Base-by-base conservation (phyloP, 2,113 vertebrate genomes). In the Calcarius ornatus region DNA sequence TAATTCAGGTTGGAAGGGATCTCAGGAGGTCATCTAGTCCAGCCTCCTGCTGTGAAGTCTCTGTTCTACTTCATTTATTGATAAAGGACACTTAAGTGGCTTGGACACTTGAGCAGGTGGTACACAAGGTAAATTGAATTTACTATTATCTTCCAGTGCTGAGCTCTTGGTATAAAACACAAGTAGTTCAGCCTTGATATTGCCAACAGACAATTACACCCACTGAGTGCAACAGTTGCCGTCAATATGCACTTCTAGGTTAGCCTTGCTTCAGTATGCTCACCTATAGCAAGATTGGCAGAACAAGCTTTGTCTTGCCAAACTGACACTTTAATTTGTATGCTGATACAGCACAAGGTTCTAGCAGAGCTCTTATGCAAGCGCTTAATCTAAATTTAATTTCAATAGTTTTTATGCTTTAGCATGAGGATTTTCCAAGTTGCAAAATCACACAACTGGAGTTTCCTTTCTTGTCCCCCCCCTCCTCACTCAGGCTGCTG, bases 221-320 rank as follows among this genome's bases (percentile, higher is more conserved):
- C 24, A 64, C 35, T 24, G 50, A 92, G 38, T 23, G 5, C 42
- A 71, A 73, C 48, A 77, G 24, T 2, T 43, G n/a, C 40, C 31
- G 76, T 93, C 66, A 88, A 42, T 35, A 40, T 2, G 11, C 53
- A 43, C 24, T 68, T 83, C 13, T 35, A 68, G 53, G 69, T 76
- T 72, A 92, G 82, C 66, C 63, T 79, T 73, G 51, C 53, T 53
- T n/a, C 61, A 81, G 5, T 48, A 31, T 7, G 37, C 89, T 70
- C 57, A 45, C 27, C 61, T 37, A 61, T 24, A 86, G 51, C 25
- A 90, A 73, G 79, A 77, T 16, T 88, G 42, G 11, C 75, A 86
- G 80, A 60, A 81, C 78, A 40, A 31, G 59, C 69, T 95, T 72
- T 45, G 76, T 88, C 90, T 95, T 95, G 82, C 94, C 86, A 90